Evolutionary conservation across 2,797 vertebrate species (phyloP).

Genomic region (Taenioides sp.): DNA sequence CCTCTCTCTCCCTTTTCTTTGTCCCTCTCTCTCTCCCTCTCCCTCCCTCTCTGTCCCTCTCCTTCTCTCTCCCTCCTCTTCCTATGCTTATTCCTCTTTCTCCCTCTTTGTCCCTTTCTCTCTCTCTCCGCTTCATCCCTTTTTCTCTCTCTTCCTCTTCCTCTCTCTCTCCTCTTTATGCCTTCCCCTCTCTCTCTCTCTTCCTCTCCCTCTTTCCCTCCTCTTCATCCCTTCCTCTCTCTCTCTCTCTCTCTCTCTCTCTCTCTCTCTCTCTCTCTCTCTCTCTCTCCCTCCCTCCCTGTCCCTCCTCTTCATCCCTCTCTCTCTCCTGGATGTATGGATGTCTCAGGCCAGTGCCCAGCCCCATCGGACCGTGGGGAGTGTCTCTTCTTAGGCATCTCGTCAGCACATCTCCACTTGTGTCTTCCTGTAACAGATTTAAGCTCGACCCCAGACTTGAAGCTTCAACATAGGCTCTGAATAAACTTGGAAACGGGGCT

Average conservation of each 20-base stretch:
- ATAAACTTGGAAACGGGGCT: conserved; percentile 27
- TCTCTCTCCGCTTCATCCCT: background rate
- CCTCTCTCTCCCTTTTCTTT: no score
- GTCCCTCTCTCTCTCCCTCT: no score
- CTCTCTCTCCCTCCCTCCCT: background rate
- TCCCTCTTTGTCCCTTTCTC: no score
- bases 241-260: no score
- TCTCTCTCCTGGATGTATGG: background rate
- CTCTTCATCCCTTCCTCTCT: background rate
- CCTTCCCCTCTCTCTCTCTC: no score
- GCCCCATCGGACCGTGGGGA: conserved; percentile 70
- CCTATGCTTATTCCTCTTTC: background rate
- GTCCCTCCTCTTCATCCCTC: background rate
- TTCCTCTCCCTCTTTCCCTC: no score
- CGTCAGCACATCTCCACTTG: conserved; percentile 82
- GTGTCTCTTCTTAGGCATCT: conserved; percentile 67
- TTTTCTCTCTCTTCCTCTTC: background rate
- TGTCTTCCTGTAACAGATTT: conserved; percentile 79
- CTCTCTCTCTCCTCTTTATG: background rate
- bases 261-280: background rate
- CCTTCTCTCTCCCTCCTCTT: no score
- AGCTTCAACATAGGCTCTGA: conserved; percentile 43
- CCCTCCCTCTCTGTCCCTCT: no score
- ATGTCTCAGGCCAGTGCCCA: conserved; percentile 52
- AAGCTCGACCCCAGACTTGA: conserved; percentile 66